phyloP scores from a whole-genome alignment of 2,113 vertebrate species.

The Pelodiscus sinensis region DNA sequence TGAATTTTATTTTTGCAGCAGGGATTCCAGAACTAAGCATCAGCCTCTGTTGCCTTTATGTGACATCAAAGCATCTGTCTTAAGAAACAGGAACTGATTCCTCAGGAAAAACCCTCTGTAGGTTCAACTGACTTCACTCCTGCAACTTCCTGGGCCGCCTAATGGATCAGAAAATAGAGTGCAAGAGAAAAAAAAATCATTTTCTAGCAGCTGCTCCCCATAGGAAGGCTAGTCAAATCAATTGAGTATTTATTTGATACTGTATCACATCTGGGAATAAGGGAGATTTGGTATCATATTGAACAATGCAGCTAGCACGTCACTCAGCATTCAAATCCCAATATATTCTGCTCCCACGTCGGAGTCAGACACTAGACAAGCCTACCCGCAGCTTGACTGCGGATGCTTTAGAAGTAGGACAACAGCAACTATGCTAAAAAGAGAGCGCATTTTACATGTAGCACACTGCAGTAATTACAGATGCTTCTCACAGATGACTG shows the following conservation, averaged over 20 bases:
- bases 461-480: background rate
- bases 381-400: background rate
- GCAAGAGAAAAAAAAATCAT: background rate
- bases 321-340: background rate
- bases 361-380: background rate
- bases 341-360: background rate
- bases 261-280: background rate
- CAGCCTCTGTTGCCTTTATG: background rate
- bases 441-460: background rate
- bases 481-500: background rate
- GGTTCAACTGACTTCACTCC: background rate
- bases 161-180: background rate
- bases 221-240: background rate
- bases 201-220: background rate
- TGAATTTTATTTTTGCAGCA: background rate
- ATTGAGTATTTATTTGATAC: background rate
- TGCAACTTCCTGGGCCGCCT: background rate
- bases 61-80: background rate
- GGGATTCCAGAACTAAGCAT: background rate
- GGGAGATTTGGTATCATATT: background rate
- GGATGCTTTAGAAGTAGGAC: background rate
- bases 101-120: background rate
- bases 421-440: background rate
- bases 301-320: background rate
- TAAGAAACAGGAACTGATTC: background rate